phyloP scores from a whole-genome alignment of 2,888 invertebrate species.

The Amphipyra tragopoginis region DNA sequence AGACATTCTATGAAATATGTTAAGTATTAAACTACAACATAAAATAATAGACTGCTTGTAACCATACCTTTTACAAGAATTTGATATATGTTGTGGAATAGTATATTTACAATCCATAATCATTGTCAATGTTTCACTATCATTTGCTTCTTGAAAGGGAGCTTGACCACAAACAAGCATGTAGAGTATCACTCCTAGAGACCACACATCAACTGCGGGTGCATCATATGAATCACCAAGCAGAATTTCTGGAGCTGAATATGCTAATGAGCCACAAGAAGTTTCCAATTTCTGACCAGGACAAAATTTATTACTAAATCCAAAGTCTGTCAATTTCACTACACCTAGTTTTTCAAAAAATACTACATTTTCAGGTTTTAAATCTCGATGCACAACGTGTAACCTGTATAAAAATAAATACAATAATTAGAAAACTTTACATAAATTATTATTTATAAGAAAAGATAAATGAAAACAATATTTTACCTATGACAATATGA shows the following conservation, averaged over 20 bases:
- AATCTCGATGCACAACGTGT: constrained; percentile 94
- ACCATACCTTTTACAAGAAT: constrained; percentile 94
- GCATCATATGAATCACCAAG: constrained; percentile 99
- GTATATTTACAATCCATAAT: constrained; percentile 99
- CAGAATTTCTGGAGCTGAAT: constrained; percentile 99
- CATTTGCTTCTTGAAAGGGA: constrained; percentile 99
- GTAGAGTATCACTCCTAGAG: constrained; percentile 98
- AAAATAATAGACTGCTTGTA: background rate
- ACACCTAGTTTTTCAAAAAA: constrained; percentile 99
- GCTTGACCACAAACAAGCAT: constrained; percentile 99
- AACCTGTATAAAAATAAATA: constrained; percentile 77
- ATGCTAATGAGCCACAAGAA: constrained; percentile 99
- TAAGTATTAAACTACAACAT: no score
- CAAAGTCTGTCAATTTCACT: constrained; percentile 99
- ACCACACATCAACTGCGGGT: constrained; percentile 99
- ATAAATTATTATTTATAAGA: background rate
- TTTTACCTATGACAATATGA: constrained; percentile 98
- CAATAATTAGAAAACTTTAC: constrained; percentile 3
- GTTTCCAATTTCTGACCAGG: constrained; percentile 99
- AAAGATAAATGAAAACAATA: background rate
- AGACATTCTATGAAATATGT: no score
- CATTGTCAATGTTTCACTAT: constrained; percentile 99
- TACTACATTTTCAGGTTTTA: constrained; percentile 99
- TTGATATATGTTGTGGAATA: constrained; percentile 96
- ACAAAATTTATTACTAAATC: constrained; percentile 98